Evolutionary conservation across 2,888 invertebrate species (phyloP).

Genomic region (Cynaeus angustus): DNA sequence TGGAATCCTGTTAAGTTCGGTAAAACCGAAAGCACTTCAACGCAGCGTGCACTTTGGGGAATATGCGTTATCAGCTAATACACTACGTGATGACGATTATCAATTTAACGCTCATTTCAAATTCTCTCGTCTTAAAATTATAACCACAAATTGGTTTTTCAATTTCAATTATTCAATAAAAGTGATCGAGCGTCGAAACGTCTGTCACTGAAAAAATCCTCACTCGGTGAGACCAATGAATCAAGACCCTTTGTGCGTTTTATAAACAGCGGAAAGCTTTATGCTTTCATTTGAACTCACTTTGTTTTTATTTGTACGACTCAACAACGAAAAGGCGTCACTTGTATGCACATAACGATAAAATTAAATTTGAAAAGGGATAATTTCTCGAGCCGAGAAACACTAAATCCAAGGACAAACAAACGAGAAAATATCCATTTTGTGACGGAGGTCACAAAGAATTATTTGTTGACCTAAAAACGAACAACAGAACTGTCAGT

Average conservation of each 20-base stretch:
- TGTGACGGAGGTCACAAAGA: constrained; percentile 20
- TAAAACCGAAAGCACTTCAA: constrained; percentile 30
- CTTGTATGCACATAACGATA: constrained; percentile 12
- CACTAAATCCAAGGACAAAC: constrained; percentile 5
- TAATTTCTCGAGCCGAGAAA: constrained; percentile 14
- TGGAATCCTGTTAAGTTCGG: constrained; percentile 37
- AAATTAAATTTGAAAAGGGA: constrained; percentile 16
- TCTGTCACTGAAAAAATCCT: too few species aligned
- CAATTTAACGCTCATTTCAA: constrained; percentile 15
- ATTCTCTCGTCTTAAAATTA: constrained; percentile 5
- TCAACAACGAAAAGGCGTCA: constrained; percentile 6
- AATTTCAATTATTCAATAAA: too few species aligned
- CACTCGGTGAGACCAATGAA: too few species aligned
- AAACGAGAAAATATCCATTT: constrained; percentile 8
- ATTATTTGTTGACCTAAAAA: constrained; percentile 8
- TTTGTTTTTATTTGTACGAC: constrained; percentile 7
- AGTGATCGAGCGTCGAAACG: too few species aligned
- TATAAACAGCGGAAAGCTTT: too few species aligned
- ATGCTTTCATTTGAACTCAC: not conserved
- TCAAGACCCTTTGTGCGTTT: too few species aligned
- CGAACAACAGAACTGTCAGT: not conserved
- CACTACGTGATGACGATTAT: constrained; percentile 30
- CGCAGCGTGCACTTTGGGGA: constrained; percentile 30
- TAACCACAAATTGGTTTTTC: too few species aligned
- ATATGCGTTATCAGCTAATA: constrained; percentile 37